These are phyloP conservation scores for Phaonia tiefii DNA, from an alignment of 2,888 invertebrate species.

Conservation along the genomic window DNA sequence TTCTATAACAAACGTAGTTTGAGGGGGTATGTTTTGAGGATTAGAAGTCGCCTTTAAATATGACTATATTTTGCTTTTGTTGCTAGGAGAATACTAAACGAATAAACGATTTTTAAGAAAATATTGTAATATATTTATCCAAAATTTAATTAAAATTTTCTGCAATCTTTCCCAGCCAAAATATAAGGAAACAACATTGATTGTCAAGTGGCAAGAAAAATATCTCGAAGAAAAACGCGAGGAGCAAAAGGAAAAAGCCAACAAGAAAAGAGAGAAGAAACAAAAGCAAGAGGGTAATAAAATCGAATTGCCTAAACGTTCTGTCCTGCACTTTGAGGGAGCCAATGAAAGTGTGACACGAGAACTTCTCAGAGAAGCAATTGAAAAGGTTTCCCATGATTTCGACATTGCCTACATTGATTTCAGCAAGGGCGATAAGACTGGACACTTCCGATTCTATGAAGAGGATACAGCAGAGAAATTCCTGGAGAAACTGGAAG, in stretches of 20 bases:
- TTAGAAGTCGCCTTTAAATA: no score
- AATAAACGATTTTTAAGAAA: no score
- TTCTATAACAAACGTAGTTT: no score
- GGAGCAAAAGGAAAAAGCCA: slow-evolving; percentile 84
- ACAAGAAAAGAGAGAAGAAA: slow-evolving; percentile 81
- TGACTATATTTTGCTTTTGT: no score
- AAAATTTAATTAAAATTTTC: no score
- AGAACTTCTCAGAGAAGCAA: slow-evolving; percentile 88
- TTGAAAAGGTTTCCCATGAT: slow-evolving; percentile 79
- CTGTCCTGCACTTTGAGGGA: slow-evolving; percentile 87
- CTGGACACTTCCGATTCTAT: slow-evolving; percentile 87
- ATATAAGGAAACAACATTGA: slow-evolving; percentile 84
- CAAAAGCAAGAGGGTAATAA: slow-evolving; percentile 77
- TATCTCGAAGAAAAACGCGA: slow-evolving; percentile 86
- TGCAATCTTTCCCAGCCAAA: slow-evolving; percentile 82
- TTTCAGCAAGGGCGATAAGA: slow-evolving; percentile 87
- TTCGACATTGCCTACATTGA: slow-evolving; percentile 87
- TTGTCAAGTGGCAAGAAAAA: slow-evolving; percentile 86
- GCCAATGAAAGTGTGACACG: slow-evolving; percentile 83
- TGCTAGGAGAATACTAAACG: no score
- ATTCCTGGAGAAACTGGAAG: slow-evolving; percentile 84
- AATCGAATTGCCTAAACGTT: slow-evolving; percentile 85
- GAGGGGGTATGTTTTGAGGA: no score
- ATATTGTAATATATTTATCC: no score
- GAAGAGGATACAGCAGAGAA: slow-evolving; percentile 87